Evolutionary conservation across 1,140 invertebrate species (phyloP), one percentile per base, ranked within the genome.

Genomic region (Drosophila ironensis): DNA sequence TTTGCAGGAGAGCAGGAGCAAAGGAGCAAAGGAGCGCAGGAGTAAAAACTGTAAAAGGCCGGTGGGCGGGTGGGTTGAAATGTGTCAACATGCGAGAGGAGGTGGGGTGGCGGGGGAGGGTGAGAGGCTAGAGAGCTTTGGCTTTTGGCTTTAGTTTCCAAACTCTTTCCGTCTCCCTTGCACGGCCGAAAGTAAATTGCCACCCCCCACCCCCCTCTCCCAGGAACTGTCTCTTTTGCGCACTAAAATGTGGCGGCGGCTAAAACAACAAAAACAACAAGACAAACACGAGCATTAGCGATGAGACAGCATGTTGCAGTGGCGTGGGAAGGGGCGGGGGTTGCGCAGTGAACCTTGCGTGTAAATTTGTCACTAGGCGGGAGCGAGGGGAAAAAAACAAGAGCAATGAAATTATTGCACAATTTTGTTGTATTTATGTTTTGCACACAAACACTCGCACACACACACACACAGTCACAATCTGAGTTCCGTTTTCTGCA

Each of bases 391-490:
- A 75, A 54, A 60, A 59, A 57, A 28, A 42, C 67, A 75, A 68
- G 24, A 61, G 53, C 70, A 41, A 38, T 61, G 30, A 66, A 70
- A 78, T 80, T 73, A 78, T 78, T 78, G 75, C 76, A 78, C 75
- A 78, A 81, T 78, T 77, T 74, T 64, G n/a, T n/a, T n/a, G n/a
- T n/a, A 80, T 80, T 78, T 80, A 74, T 80, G 75, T 81, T 78
- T 80, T 80, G 64, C 76, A 68, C 59, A 64, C 57, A 64, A 64
- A 63, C 48, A 25, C 47, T 47, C 46, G 28, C 60, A 66, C 57
- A 40, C 44, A 48, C 54, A 41, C 46, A 35, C 33, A 57, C 51
- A n/a, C n/a, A n/a, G n/a, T n/a, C n/a, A n/a, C n/a, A n/a, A n/a
- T n/a, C n/a, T n/a, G n/a, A n/a, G n/a, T n/a, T n/a, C n/a, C n/a